Conservation (phyloP, 2,797 vertebrate genomes). For the Phalloptychus januarius region DNA sequence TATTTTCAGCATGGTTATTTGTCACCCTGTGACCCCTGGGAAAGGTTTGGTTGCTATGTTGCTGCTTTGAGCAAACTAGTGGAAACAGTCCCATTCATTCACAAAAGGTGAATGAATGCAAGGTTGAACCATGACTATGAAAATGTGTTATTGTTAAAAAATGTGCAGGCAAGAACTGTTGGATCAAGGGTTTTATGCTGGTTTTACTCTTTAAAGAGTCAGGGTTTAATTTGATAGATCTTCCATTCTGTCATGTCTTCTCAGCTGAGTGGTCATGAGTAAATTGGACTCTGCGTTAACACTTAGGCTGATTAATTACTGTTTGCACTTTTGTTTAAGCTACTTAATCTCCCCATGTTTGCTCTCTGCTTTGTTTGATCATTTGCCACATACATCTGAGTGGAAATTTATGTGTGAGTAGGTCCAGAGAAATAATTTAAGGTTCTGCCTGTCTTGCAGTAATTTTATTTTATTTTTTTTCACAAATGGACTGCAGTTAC, state of each 20-base stretch:
- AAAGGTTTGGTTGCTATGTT: neutral
- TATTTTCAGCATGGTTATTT: conserved; percentile 6
- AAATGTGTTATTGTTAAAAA: neutral
- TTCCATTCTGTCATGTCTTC: neutral
- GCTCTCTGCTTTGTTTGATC: conserved; percentile 4
- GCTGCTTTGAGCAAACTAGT: neutral
- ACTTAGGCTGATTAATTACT: conserved; percentile 40
- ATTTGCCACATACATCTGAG: conserved; percentile 24
- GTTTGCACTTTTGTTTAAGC: conserved; percentile 17
- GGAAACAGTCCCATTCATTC: neutral
- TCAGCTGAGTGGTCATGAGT: conserved; percentile 4
- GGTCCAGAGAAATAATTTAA: conserved; percentile 12
- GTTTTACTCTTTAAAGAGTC: neutral
- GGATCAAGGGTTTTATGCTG: neutral
- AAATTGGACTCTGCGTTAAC: conserved; percentile 24
- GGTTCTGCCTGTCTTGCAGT: neutral
- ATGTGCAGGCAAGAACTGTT: neutral
- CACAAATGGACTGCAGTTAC: neutral
- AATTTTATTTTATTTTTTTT: neutral
- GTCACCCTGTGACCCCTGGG: neutral
- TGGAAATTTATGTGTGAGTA: neutral
- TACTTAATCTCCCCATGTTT: conserved; percentile 21
- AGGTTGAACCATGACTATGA: neutral
- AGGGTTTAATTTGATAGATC: neutral
- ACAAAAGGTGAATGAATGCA: conserved; percentile 1